Evolutionary conservation across 2,113 vertebrate species (phyloP), one percentile per base, ranked within the genome.

Genomic region (Ptilonorhynchus violaceus): DNA sequence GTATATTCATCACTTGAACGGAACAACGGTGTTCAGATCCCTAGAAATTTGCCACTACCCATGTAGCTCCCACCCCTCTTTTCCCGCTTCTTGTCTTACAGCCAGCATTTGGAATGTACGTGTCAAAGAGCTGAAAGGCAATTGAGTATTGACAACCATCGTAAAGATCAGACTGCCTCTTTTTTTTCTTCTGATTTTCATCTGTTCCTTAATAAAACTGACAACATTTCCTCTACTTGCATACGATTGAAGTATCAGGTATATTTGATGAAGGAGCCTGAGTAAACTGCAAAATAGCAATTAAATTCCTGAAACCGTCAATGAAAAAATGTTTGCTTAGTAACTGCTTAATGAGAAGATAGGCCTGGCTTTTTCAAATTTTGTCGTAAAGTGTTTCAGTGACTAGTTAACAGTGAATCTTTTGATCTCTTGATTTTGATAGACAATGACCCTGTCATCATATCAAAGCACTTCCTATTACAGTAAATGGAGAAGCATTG

Each of bases 341-440:
- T 55, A 41, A 75, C 6, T 59, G 42, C 23, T 58, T 86, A 86
- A 92, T 64, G 47, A 75, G 88, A 89, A 85, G 60, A 62, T 80
- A 37, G 73, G 53, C 17, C 19, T 67, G 31, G 25, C 7, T 85
- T 31, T 80, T 92, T 46, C 47, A 88, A n/a, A 88, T 93, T 70
- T 58, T 76, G 5, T 50, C 35, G 49, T 33, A 80, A 95, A 75
- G 42, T n/a, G 49, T 44, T 93, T 64, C 42, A 16, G n/a, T 85
- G 69, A 60, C 46, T 92, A 91, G 49, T 53, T 89, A 89, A 85
- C 39, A 64, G 60, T 73, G 56, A 77, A 73, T 95, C 64, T 86
- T 97, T 76, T 85, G 67, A 85, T 95, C 87, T 85, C 42, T 59
- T 64, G 28, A 94, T 95, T 95, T 96, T 83, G 70, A 96, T 37